Evolutionary conservation across 2,888 invertebrate species (phyloP).

Genomic region (Caenorhabditis afra): DNA sequence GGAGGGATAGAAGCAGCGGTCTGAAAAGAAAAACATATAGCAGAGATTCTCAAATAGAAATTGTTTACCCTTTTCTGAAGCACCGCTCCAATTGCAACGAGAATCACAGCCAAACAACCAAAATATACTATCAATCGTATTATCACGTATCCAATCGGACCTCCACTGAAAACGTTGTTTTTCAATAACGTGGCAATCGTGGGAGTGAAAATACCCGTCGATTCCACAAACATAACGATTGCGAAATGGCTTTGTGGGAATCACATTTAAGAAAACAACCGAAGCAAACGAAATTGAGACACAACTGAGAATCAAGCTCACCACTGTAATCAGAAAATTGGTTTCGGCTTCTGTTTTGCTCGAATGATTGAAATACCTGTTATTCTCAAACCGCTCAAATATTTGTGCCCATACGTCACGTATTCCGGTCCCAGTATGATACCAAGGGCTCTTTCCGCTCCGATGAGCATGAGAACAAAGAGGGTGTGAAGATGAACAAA

Average conservation of each 20-base stretch:
- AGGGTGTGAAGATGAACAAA: slow-evolving; percentile 73
- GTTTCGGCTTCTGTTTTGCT: no score
- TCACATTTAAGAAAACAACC: slow-evolving; percentile 54
- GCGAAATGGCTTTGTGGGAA: slow-evolving; percentile 73
- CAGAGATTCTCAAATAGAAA: background rate
- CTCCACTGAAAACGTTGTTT: slow-evolving; percentile 71
- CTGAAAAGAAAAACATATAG: slow-evolving; percentile 41
- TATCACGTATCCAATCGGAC: slow-evolving; percentile 75
- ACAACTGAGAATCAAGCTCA: slow-evolving; percentile 38
- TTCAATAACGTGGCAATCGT: background rate
- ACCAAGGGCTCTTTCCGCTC: slow-evolving; percentile 73
- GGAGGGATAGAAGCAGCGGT: slow-evolving; percentile 60
- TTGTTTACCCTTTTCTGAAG: slow-evolving; percentile 58
- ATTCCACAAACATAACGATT: slow-evolving; percentile 78
- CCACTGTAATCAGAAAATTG: no score
- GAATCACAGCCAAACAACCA: slow-evolving; percentile 70
- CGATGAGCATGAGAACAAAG: slow-evolving; percentile 74
- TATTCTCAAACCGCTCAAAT: slow-evolving; percentile 38
- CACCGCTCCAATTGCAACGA: slow-evolving; percentile 73
- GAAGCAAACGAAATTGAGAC: slow-evolving; percentile 47
- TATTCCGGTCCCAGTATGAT: slow-evolving; percentile 58
- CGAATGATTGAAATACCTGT: no score
- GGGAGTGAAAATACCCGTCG: slow-evolving; percentile 66
- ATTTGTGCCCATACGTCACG: slow-evolving; percentile 38
- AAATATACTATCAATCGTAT: slow-evolving; percentile 73